Evolutionary conservation across 2,888 invertebrate species (phyloP), one percentile per base, ranked within the genome.

Genomic region (Xestobium rufovillosum): DNA sequence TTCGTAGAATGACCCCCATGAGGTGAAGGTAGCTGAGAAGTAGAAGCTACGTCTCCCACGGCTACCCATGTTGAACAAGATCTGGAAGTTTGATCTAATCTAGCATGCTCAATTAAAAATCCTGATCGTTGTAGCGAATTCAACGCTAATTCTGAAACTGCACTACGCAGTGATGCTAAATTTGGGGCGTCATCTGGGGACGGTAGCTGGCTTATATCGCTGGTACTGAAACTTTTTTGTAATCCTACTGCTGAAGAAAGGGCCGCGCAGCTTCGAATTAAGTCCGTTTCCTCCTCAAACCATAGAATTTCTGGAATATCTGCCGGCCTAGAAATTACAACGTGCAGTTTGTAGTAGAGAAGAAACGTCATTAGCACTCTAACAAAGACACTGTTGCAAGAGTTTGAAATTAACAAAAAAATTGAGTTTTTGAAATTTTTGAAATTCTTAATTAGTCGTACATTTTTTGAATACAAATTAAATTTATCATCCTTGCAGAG

Each of bases 1-100:
- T 51, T 47, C 15, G 49, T 52, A 4, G 68, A 62, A 31, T 66
- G 68, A 8, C 75, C 73, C n/a, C 77, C 78, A 57, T 87, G 87
- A 0, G 87, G 87, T 1, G 87, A 87, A 1, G 88, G 88, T 47
- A 88, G 62, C 59, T 87, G 86, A 0, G 86, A 86, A 0, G 84
- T 84, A 34, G 78, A 76, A 1, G 75, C 75, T 14, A 78, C 69
- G 56, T 82, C 81, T 0, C 88, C 88, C 2, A 87, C 86, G 46
- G 81, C 87, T 1, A 87, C 88, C 87, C 88, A 88, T 0, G 87
- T 88, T 45, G 85, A 85, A 63, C 87, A 86, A 0, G 86, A 86
- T 3, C 88, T 70, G 6, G 73, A 77, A 2, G 64, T 63, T 36
- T 65, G 64, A 44, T 79, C 78, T 42, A 81, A 63, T 31, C 76